Percentiles rank a stretch among this genome's conserved stretches.
These are phyloP conservation scores for Parus major DNA, from an alignment of 2,113 vertebrate genomes.

Conservation along the genomic window DNA sequence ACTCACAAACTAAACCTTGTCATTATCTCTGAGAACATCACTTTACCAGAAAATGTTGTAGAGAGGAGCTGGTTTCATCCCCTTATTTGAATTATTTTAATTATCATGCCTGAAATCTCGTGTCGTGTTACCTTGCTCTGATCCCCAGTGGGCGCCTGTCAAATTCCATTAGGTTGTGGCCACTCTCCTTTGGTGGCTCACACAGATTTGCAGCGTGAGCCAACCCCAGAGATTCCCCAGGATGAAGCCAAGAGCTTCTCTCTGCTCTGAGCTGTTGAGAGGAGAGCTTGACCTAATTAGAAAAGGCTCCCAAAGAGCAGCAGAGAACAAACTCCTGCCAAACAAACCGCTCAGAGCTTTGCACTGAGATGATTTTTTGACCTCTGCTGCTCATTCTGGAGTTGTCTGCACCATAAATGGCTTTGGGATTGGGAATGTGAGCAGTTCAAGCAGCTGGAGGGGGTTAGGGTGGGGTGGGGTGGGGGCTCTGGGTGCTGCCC, in stretches of 20 bases:
- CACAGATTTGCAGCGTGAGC: neutral
- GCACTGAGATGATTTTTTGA: neutral
- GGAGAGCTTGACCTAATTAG: constrained; percentile 50
- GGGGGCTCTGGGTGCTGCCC: neutral
- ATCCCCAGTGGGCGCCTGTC: constrained; percentile 30
- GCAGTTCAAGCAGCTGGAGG: neutral
- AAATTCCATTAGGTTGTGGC: constrained; percentile 23
- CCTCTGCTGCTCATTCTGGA: neutral
- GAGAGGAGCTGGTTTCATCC: neutral
- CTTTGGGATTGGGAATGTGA: neutral
- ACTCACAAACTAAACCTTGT: neutral
- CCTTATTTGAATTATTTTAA: constrained; percentile 41
- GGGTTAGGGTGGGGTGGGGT: neutral
- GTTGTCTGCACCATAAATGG: neutral
- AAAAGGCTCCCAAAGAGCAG: constrained; percentile 7
- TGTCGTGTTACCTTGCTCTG: neutral
- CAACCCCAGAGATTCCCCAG: neutral
- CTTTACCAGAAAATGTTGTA: neutral
- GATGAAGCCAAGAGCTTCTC: constrained; percentile 4
- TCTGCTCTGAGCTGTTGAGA: neutral
- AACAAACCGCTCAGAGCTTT: neutral
- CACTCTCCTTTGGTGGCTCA: neutral
- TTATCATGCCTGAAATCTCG: neutral
- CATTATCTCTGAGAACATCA: fast-evolving
- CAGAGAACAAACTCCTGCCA: neutral